phyloP scores from a whole-genome alignment of 2,113 vertebrate species.

The Lipophrys pholis region DNA sequence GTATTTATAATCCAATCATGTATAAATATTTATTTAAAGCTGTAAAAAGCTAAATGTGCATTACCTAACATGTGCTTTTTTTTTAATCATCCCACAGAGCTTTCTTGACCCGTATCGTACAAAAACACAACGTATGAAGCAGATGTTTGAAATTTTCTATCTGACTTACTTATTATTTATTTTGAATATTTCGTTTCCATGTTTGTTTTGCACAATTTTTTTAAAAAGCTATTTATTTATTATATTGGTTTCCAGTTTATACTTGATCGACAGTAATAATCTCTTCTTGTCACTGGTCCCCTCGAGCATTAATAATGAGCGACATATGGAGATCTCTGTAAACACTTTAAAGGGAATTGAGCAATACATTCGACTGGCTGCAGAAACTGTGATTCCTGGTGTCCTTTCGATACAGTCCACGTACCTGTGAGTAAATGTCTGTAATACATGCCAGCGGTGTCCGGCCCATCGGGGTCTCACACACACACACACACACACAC shows the following conservation, averaged over 20 bases:
- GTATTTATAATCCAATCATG: conserved; percentile 22
- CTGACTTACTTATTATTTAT: conserved; percentile 4
- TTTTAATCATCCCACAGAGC: conserved; percentile 12
- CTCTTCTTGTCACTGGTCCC: conserved; percentile 38
- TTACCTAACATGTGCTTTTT: conserved; percentile 34
- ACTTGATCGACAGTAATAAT: conserved; percentile 61
- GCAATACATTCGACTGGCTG: conserved; percentile 81
- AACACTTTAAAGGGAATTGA: conserved; percentile 65
- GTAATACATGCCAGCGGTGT: conserved; percentile 38
- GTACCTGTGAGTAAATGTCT: conserved; percentile 62
- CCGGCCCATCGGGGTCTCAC: conserved; percentile 20
- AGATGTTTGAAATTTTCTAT: conserved; percentile 8
- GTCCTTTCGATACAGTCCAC: conserved; percentile 58
- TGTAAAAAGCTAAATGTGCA: conserved; percentile 17
- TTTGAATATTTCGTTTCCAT: conserved; percentile 1
- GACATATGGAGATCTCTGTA: conserved; percentile 51
- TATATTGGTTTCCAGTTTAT: conserved; percentile 31
- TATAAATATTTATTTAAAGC: conserved; percentile 37
- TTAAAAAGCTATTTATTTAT: conserved; percentile 2
- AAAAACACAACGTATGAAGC: conserved; percentile 11
- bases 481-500: too few relatives aligned
- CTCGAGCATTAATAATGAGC: conserved; percentile 54
- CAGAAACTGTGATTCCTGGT: conserved; percentile 82
- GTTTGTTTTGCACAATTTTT: not conserved
- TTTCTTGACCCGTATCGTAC: conserved; percentile 35